phyloP scores from a whole-genome alignment of 1,140 invertebrate species.

The Trichomalopsis sarcophagae region DNA sequence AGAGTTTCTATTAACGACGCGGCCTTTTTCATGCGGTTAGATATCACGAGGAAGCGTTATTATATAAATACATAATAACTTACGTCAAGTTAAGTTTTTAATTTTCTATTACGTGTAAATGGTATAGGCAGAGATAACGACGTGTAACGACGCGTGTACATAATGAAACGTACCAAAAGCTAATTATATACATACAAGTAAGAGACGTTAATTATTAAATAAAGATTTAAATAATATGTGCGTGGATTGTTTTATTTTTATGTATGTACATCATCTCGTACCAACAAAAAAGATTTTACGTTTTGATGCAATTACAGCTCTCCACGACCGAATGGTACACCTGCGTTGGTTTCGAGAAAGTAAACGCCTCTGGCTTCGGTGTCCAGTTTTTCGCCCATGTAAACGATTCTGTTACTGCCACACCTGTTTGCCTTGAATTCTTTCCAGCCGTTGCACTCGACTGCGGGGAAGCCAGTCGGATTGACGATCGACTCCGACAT shows the following conservation, averaged over 20 bases:
- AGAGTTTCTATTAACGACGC: not conserved
- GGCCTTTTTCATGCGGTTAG: not conserved
- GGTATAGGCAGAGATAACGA: not conserved
- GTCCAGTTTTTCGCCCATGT: slow-evolving; percentile 74
- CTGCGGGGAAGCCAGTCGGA: slow-evolving; percentile 68
- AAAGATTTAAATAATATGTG: slow-evolving; percentile 36
- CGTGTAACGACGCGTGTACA: not conserved
- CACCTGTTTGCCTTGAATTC: slow-evolving; percentile 76
- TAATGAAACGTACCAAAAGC: not conserved
- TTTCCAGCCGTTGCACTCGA: slow-evolving; percentile 76
- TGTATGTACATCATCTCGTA: too few relatives aligned
- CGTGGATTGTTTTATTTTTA: slow-evolving; percentile 9
- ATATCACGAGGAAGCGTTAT: not conserved
- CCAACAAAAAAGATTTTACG: too few relatives aligned
- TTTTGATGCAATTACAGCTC: slow-evolving; percentile 23
- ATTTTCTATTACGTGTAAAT: slow-evolving; percentile 19
- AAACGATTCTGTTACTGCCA: slow-evolving; percentile 68
- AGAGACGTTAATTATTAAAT: slow-evolving; percentile 1
- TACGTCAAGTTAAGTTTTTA: slow-evolving; percentile 3
- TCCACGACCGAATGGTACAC: slow-evolving; percentile 59
- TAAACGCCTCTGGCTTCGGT: slow-evolving; percentile 57
- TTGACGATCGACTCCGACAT: slow-evolving; percentile 75
- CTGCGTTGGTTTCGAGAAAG: slow-evolving; percentile 65
- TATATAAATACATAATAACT: not conserved
- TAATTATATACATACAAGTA: not conserved